A percentile compares a stretch with the other conserved stretches of the same genome.
Conservation (phyloP, 1,140 invertebrate species). For the Nautilus pompilius region DNA sequence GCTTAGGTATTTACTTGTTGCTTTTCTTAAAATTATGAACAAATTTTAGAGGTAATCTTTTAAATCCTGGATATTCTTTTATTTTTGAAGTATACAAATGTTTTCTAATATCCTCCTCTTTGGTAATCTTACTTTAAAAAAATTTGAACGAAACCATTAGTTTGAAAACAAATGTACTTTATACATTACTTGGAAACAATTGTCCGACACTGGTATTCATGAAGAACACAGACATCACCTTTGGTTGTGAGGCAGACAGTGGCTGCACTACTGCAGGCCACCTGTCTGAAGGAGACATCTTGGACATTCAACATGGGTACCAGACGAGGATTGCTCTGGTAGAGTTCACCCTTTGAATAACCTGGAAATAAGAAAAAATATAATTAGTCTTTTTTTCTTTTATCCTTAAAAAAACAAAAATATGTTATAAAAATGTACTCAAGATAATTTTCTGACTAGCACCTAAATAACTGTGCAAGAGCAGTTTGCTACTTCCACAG, state of each 20-base stretch:
- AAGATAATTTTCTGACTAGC: not conserved
- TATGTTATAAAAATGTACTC: not conserved
- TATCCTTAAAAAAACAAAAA: not conserved
- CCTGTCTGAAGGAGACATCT: conserved; percentile 51
- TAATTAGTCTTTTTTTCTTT: not conserved
- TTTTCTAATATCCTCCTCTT: too few species aligned
- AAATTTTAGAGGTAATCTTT: too few species aligned
- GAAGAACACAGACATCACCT: conserved; percentile 69
- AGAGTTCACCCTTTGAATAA: conserved; percentile 47
- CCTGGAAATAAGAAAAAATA: conserved; percentile 28
- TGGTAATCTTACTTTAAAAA: too few species aligned
- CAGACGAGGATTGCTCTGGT: conserved; percentile 41
- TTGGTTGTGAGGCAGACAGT: conserved; percentile 65
- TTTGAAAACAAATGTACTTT: conserved; percentile 6
- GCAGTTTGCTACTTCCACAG: too few species aligned
- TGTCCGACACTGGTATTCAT: conserved; percentile 65
- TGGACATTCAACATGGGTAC: conserved; percentile 53
- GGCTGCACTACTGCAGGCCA: conserved; percentile 67
- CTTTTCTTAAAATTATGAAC: too few species aligned
- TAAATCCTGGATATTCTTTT: too few species aligned
- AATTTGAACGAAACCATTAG: not conserved
- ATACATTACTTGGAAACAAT: conserved; percentile 67
- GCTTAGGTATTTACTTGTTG: too few species aligned
- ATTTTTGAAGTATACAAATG: too few species aligned
- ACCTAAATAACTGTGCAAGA: too few species aligned